Base-by-base conservation (phyloP, 2,888 invertebrate species). In the Megamerina dolium region DNA sequence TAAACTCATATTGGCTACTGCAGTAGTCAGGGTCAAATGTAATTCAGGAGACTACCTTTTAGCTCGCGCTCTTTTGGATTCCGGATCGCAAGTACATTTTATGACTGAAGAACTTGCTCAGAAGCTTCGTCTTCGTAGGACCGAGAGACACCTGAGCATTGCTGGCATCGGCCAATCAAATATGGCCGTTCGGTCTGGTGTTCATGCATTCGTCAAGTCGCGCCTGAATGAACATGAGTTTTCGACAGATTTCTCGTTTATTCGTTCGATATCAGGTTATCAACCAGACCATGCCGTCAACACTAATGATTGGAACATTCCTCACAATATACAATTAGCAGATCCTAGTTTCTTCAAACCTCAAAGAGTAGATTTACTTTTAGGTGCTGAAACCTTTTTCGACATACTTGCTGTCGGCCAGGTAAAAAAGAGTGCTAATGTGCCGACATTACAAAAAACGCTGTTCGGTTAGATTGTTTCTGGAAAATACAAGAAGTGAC, bases 1-100 rank as follows among this genome's bases (percentile, higher is more conserved):
- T 36, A 37, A 43, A 17, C 43, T 43, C 9, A 45, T 49, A 16
- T 41, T 45, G 3, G 41, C 47, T 12, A 45, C 47, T 13, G 42
- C 42, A 9, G 20, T 50, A 6, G 43, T 45, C 3, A 26, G 37
- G 18, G 42, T 50, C 4, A 36, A 32, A 29, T 33, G 14, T 33
- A 37, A 26, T 13, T 35, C 31, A 12, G 38, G 37, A 8, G 32
- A 43, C 6, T 41, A 36, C 30, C 8, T 43, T 9, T 4, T 18
- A 5, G 46, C 41, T 3, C 23, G 47, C 32, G 33, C 43, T 13
- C 20, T 43, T 9, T 37, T 46, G 19, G 43, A 43, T 35, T 36
- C 39, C 10, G n/a, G n/a, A n/a, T 45, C 41, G 19, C 41, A 43
- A 27, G 32, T 31, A 5, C 42, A 42, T 33, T 45, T 45, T 20